A percentile compares a stretch with the other conserved stretches of the same genome.
These are phyloP conservation scores for Odontomyia ornata DNA, from an alignment of 2,888 invertebrate species.

Conservation along the genomic window DNA sequence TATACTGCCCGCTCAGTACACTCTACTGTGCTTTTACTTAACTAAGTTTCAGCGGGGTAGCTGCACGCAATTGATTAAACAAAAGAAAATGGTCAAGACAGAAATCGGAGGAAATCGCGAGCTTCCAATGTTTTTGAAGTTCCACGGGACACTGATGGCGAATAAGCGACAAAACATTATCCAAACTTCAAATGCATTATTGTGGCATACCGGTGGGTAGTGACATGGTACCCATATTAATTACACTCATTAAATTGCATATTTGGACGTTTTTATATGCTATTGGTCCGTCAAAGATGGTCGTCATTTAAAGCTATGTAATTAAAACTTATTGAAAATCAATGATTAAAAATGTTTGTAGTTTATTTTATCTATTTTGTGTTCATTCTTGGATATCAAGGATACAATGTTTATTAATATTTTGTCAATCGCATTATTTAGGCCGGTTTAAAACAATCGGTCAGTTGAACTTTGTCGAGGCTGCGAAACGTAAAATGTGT, in stretches of 20 bases:
- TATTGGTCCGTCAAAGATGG: background rate
- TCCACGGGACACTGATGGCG: background rate
- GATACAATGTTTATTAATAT: background rate
- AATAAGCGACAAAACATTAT: background rate
- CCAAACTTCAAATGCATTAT: constrained; percentile 6
- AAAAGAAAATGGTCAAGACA: background rate
- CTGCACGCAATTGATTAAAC: background rate
- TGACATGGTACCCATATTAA: constrained; percentile 22
- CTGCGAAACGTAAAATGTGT: background rate
- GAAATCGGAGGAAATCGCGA: constrained; percentile 19
- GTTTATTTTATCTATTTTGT: background rate
- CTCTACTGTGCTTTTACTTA: background rate
- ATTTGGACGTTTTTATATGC: constrained; percentile 18
- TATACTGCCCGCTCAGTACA: background rate
- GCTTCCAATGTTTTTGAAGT: constrained; percentile 12
- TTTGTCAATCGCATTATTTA: constrained; percentile 1
- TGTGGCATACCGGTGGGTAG: background rate
- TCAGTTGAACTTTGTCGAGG: background rate
- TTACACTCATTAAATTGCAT: background rate
- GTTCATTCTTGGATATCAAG: constrained; percentile 12
- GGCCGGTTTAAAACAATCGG: background rate
- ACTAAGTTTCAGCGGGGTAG: background rate
- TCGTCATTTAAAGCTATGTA: background rate
- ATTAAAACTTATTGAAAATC: background rate
- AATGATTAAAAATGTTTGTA: background rate